Percentiles rank a stretch among this genome's conserved stretches.
phyloP scores from a whole-genome alignment of 1,140 invertebrate genomes.

The Neuroterus valhalla region DNA sequence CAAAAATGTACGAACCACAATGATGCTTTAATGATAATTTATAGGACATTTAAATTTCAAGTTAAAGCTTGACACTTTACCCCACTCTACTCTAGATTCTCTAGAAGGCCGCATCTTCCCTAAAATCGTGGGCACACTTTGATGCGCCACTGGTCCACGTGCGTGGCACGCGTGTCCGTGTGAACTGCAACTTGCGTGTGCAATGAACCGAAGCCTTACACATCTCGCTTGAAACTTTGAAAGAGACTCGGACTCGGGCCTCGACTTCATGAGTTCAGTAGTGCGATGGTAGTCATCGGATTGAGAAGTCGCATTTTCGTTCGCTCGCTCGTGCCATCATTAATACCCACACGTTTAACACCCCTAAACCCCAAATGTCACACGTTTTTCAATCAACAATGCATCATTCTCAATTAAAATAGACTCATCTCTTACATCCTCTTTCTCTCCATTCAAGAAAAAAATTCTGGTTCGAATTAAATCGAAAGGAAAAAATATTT shows the following conservation, averaged over 20 bases:
- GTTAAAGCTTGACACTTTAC: no score
- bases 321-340: constrained; percentile 30
- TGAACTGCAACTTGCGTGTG: constrained; percentile 12
- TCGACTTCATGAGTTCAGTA: constrained; percentile 46
- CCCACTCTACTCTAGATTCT: neutral
- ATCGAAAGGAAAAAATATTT: no score
- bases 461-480: no score
- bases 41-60: no score
- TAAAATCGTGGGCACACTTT: constrained; percentile 12
- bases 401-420: neutral
- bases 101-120: neutral
- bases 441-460: no score
- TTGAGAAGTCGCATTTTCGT: constrained; percentile 59
- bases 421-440: neutral
- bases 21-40: no score
- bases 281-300: constrained; percentile 71
- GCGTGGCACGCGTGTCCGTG: constrained; percentile 36
- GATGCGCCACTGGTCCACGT: constrained; percentile 35
- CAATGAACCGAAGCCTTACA: constrained; percentile 59
- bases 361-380: neutral
- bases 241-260: constrained; percentile 45
- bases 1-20: no score
- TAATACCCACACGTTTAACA: neutral
- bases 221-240: constrained; percentile 58
- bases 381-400: neutral